Evolutionary conservation across 2,797 vertebrate species (phyloP), one percentile per base, ranked within the genome.

Genomic region (Sebastes paucispinis): DNA sequence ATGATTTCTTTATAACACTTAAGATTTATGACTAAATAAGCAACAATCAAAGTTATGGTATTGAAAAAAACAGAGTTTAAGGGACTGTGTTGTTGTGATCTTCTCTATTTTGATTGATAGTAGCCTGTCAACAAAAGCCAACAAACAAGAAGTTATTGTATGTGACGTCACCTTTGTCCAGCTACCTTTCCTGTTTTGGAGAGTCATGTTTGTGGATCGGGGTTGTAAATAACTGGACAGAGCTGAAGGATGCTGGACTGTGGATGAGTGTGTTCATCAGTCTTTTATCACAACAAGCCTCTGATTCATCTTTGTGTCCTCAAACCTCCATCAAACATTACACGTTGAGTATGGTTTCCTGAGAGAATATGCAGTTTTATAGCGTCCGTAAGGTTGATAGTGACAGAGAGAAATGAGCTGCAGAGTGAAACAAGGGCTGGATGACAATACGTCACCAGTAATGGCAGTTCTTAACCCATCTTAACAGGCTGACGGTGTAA

Each of bases 401-500:
- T 34, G 39, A 77, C 54, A 43, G 60, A 72, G 75, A 67, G 32
- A 77, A 67, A 81, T 65, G 32, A n/a, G 71, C 72, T 63, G 77
- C 70, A 50, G 16, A 80, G 50, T 80, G 63, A 70, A 13, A 76
- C 60, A 18, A 18, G 8, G 63, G 75, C 75, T 66, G 57, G 79
- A 80, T 67, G 80, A 74, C 85, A 77, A 79, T 82, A 60, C 55
- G 18, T 81, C 72, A 85, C 57, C n/a, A 16, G 24, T 32, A 77
- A 77, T 27, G 43, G 70, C 29, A 39, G 36, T 72, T 84, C 64
- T 58, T 83, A 79, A 85, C 76, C 72, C 69, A 59, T 8, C 59
- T 24, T 78, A 81, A 89, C 85, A 82, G 77, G 77, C 57, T 16
- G 68, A 75, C 72, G 77, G 74, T 71, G 75, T 82, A 88, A 88